These are phyloP conservation scores for Anoplopoma fimbria DNA, from an alignment of 2,113 vertebrate genomes.

Conservation along the genomic window DNA sequence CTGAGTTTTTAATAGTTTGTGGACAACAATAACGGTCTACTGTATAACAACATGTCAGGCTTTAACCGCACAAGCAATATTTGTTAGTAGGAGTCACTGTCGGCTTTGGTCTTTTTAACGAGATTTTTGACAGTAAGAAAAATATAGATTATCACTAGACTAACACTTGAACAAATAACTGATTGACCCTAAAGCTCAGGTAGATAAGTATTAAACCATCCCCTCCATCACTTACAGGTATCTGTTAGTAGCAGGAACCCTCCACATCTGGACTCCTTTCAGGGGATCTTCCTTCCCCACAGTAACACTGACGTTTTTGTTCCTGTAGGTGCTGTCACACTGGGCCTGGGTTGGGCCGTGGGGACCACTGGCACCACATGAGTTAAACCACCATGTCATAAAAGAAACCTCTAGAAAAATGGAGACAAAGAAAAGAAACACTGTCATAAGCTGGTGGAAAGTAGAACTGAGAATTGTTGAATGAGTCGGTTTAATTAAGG, in stretches of 20 bases:
- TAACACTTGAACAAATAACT: not conserved
- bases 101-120: not conserved
- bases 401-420: slow-evolving; percentile 77
- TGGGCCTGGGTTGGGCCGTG: slow-evolving; percentile 90
- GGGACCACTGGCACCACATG: slow-evolving; percentile 89
- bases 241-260: slow-evolving; percentile 85
- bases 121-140: slow-evolving; percentile 7
- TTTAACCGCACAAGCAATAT: not conserved
- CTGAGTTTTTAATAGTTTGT: too few species aligned
- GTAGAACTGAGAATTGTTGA: not conserved
- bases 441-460: not conserved
- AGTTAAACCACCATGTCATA: slow-evolving; percentile 87
- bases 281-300: slow-evolving; percentile 85
- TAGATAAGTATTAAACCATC: not conserved
- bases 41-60: not conserved
- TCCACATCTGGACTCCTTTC: slow-evolving; percentile 90
- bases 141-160: not conserved
- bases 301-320: slow-evolving; percentile 85
- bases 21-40: not conserved
- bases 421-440: not conserved
- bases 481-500: not conserved
- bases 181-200: not conserved
- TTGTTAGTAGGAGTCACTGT: not conserved
- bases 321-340: slow-evolving; percentile 87
- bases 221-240: slow-evolving; percentile 82